Base-by-base conservation (phyloP, 2,797 vertebrate species). In the Heterohyrax brucei region DNA sequence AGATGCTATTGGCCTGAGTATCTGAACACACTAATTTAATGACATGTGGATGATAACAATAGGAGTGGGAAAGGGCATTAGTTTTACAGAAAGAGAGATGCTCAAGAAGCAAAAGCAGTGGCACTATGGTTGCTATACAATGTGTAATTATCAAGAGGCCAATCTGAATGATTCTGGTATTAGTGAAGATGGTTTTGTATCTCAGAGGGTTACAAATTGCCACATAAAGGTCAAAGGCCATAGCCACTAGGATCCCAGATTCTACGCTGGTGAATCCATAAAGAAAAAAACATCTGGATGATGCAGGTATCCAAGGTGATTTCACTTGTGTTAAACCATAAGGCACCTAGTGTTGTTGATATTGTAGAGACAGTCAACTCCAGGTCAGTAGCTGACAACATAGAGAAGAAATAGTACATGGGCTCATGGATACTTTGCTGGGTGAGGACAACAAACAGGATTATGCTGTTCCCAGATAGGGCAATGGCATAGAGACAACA, bases 271-370 rank as follows among this genome's bases (percentile, higher is more conserved):
- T 97, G 64, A 98, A 91, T 1, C 91, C 93, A 82, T 98, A 98
- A 90, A 98, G 98, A 87, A 98, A 97, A 97, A 2, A 97, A 98
- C 97, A 98, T 98, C 94, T 98, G 98, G 0, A 97, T 0, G 2
- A 98, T 95, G 86, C 98, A 98, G 24, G 92, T 92, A 1, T 97
- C 91, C 16, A 98, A 96, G 2, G 12, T 93, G 0, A 98, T 98
- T 0, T 53, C 82, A 48, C 87, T 61, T 68, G n/a, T 19, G 4
- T 88, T 48, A 70, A 98, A 97, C 96, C 97, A 98, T 2, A 98
- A 89, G 10, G 98, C 16, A 0, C 97, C 94, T 86, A 98, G 89
- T 0, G 97, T 98, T 22, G 98, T 98, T 19, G 98, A 98, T 19
- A 98, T 96, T 0, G 98, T 98, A 3, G 96, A 97, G 0, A 97